These are phyloP conservation scores for Psittacula echo DNA, from an alignment of 2,797 vertebrate species.

Conservation along the genomic window DNA sequence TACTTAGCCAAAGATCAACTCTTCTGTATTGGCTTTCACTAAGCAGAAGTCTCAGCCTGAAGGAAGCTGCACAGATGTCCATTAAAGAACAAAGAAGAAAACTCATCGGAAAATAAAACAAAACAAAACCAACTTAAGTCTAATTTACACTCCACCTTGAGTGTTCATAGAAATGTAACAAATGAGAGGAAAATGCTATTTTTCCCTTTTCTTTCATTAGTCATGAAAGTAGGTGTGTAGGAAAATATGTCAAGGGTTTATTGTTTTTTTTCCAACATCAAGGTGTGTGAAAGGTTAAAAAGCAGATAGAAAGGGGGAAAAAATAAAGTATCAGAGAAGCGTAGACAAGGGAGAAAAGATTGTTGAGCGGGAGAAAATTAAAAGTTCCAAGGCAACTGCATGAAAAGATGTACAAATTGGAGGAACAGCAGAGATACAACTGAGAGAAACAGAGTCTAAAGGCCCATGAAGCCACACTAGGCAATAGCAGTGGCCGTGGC, in stretches of 20 bases:
- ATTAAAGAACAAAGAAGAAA: neutral
- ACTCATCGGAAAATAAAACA: fast-evolving
- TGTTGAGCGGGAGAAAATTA: neutral
- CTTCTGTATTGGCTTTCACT: neutral
- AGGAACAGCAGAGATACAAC: neutral
- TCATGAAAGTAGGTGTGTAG: neutral
- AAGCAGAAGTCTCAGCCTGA: neutral
- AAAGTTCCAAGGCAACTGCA: neutral
- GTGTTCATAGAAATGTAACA: neutral
- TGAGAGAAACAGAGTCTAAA: conserved; percentile 1
- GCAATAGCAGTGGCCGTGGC: neutral
- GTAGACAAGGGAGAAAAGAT: neutral
- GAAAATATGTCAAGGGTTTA: neutral
- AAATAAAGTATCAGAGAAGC: neutral
- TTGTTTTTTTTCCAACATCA: neutral
- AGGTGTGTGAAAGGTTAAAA: neutral
- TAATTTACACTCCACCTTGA: neutral
- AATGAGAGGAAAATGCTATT: fast-evolving
- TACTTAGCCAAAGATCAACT: neutral
- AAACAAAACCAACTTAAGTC: neutral
- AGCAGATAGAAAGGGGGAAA: neutral
- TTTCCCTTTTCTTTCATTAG: neutral
- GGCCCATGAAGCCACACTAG: neutral
- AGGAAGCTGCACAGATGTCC: neutral
- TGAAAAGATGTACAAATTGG: neutral